Percentiles rank a stretch among this genome's conserved stretches.
Conservation (phyloP, 2,113 vertebrate genomes). For the Strix aluco region DNA sequence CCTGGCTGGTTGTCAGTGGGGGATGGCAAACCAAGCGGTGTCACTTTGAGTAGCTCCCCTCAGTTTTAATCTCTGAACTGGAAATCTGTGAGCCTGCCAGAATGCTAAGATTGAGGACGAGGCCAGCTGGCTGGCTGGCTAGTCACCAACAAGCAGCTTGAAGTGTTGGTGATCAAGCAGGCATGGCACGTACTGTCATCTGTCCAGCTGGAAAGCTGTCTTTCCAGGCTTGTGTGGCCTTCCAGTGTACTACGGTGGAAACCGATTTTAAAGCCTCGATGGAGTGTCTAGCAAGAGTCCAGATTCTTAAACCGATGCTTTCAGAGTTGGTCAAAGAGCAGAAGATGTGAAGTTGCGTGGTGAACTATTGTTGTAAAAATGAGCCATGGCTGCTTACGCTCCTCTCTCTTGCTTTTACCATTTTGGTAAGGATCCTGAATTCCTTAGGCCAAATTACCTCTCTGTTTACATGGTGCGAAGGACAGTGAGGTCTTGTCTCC, state of each 20-base stretch:
- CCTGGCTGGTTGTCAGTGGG: background rate
- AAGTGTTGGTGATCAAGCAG: background rate
- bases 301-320: background rate
- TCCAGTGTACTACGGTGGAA: background rate
- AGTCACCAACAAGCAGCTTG: background rate
- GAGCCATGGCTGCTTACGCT: accelerated
- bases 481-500: background rate
- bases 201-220: background rate
- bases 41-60: background rate
- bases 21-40: background rate
- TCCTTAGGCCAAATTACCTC: background rate
- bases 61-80: background rate
- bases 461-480: background rate
- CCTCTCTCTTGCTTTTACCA: background rate
- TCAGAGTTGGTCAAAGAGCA: background rate
- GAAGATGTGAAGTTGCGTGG: background rate
- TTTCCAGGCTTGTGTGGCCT: background rate
- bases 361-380: background rate
- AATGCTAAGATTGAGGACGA: background rate
- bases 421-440: background rate
- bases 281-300: background rate
- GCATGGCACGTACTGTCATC: background rate
- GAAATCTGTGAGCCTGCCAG: background rate
- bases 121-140: background rate
- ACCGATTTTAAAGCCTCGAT: background rate